phyloP scores from a whole-genome alignment of 2,113 vertebrate species.

The Pygoscelis adeliae region DNA sequence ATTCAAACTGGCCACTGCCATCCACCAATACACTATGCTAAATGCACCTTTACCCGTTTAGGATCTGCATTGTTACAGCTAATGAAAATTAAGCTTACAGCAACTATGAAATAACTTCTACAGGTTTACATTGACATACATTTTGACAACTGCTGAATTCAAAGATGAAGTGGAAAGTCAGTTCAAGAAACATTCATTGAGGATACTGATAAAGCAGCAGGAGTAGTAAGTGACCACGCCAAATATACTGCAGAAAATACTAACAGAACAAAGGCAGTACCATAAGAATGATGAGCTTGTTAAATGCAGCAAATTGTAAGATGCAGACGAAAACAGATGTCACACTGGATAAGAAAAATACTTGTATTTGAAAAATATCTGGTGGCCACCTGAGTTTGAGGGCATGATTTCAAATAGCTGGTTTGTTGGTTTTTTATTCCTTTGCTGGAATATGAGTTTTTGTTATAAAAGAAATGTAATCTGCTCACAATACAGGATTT shows the following conservation, averaged over 20 bases:
- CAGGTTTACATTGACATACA: neutral
- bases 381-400: neutral
- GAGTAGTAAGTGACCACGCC: slow-evolving; percentile 1
- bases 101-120: neutral
- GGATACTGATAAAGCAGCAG: neutral
- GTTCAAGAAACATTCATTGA: neutral
- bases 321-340: neutral
- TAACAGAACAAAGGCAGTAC: neutral
- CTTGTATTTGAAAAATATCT: neutral
- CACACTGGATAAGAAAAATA: neutral
- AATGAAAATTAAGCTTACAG: neutral
- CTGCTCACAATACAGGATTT: neutral
- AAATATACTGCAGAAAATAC: slow-evolving; percentile 33
- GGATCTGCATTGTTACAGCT: neutral
- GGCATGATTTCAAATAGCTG: neutral
- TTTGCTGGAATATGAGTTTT: neutral
- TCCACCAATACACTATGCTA: neutral
- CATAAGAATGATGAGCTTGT: neutral
- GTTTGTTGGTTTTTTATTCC: neutral
- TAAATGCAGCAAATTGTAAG: neutral
- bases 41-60: neutral
- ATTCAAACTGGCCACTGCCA: neutral
- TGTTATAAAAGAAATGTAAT: neutral
- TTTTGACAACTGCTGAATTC: slow-evolving; percentile 1
- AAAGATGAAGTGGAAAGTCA: neutral